A percentile compares a stretch with the other conserved stretches of the same genome.
These are phyloP conservation scores for Sula dactylatra DNA, from an alignment of 2,113 vertebrate genomes.

Conservation along the genomic window DNA sequence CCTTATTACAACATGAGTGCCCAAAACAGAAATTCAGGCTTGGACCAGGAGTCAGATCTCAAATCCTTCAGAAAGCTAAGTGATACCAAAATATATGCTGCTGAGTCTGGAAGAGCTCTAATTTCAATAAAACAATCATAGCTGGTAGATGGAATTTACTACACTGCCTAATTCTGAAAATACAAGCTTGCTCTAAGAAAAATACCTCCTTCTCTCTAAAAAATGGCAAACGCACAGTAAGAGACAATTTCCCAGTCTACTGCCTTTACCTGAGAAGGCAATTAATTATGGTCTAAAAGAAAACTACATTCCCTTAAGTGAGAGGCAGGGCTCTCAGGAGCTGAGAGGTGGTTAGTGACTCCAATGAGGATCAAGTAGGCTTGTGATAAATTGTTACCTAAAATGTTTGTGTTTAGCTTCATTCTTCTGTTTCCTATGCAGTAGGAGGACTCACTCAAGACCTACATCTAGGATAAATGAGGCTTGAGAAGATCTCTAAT, in stretches of 20 bases:
- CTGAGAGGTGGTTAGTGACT: background rate
- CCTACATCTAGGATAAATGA: background rate
- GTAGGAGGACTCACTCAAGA: background rate
- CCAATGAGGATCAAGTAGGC: background rate
- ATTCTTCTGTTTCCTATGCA: background rate
- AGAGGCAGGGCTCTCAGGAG: background rate
- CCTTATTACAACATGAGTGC: rapidly evolving
- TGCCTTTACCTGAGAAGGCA: background rate
- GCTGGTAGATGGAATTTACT: background rate
- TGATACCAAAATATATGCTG: background rate
- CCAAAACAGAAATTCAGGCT: background rate
- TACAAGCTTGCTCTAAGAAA: background rate
- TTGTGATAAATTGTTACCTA: background rate
- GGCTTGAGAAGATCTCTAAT: background rate
- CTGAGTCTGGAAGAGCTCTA: background rate
- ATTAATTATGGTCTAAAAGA: background rate
- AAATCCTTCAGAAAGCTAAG: background rate
- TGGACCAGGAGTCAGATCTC: background rate
- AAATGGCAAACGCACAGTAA: background rate
- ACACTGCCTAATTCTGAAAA: background rate
- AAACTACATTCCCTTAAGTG: background rate
- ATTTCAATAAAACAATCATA: background rate
- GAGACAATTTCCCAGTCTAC: background rate
- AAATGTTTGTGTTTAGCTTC: background rate
- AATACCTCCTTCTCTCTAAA: background rate